Evolutionary conservation across 2,113 vertebrate genomes (phyloP).

Genomic region (Psilopsiagon aymara): DNA sequence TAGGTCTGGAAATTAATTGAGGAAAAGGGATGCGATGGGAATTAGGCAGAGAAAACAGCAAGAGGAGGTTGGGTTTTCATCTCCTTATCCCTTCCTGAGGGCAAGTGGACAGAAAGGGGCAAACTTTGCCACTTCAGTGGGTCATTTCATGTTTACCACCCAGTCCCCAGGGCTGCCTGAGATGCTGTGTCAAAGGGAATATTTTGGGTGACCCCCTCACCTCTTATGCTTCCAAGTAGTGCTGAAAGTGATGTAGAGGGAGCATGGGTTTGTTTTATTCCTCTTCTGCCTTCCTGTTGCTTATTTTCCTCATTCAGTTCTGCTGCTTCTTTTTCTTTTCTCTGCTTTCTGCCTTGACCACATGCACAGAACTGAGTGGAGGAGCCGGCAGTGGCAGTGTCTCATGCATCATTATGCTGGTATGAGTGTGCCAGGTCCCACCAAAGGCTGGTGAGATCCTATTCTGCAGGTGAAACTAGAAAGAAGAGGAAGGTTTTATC

Average conservation of each 20-base stretch:
- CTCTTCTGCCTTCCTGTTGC: not conserved
- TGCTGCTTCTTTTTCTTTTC: not conserved
- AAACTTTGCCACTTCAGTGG: not conserved
- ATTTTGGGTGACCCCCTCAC: not conserved
- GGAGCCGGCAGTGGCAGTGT: not conserved
- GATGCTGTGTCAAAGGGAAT: not conserved
- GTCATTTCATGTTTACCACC: not conserved
- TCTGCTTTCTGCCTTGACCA: not conserved
- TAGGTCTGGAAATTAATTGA: not conserved
- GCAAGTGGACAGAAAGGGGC: not conserved
- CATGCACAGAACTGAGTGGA: fast-evolving
- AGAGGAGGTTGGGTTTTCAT: not conserved
- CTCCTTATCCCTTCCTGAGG: not conserved
- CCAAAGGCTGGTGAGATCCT: not conserved
- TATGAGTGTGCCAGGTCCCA: not conserved
- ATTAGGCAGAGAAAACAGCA: not conserved
- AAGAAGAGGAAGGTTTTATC: not conserved
- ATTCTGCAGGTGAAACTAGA: not conserved
- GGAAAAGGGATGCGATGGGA: not conserved
- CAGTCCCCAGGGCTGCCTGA: fast-evolving
- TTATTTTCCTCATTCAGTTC: not conserved
- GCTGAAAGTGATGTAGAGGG: not conserved
- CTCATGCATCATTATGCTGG: fast-evolving
- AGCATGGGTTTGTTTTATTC: not conserved
- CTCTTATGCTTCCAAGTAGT: not conserved